phyloP scores from a whole-genome alignment of 2,888 invertebrate genomes.

The Spisula solida region DNA sequence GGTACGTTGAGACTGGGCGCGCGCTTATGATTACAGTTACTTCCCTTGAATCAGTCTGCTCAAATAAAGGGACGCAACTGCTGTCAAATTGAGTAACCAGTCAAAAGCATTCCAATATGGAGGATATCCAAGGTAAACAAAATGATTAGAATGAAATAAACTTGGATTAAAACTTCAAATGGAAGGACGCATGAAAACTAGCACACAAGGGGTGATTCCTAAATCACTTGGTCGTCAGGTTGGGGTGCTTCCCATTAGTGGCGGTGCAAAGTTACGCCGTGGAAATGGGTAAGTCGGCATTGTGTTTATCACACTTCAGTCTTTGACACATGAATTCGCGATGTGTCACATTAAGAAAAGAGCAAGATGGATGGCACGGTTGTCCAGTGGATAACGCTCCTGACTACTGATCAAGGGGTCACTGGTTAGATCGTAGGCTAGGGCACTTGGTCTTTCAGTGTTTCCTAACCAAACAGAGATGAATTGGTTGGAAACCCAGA shows the following conservation, averaged over 20 bases:
- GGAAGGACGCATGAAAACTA: constrained; percentile 76
- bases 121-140: constrained; percentile 76
- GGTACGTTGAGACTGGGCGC: constrained; percentile 31
- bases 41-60: not conserved
- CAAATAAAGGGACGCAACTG: not conserved
- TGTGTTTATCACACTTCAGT: not conserved
- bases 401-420: too few species aligned
- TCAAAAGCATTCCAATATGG: constrained; percentile 66
- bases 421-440: too few species aligned
- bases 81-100: constrained; percentile 24
- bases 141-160: constrained; percentile 17
- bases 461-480: too few species aligned
- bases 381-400: too few species aligned
- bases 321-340: constrained; percentile 21
- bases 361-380: not conserved
- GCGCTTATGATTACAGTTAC: not conserved
- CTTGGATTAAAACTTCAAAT: constrained; percentile 52
- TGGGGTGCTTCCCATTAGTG: constrained; percentile 77
- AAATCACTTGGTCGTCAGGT: constrained; percentile 78
- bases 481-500: too few species aligned
- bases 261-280: constrained; percentile 56
- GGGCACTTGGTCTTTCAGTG: too few species aligned
- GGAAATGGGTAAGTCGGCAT: constrained; percentile 54
- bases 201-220: constrained; percentile 73
- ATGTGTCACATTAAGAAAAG: not conserved